Percentiles rank a stretch among this genome's conserved stretches.
These are phyloP conservation scores for Atherinosoma microstoma DNA, from an alignment of 2,797 vertebrate genomes.

Conservation along the genomic window DNA sequence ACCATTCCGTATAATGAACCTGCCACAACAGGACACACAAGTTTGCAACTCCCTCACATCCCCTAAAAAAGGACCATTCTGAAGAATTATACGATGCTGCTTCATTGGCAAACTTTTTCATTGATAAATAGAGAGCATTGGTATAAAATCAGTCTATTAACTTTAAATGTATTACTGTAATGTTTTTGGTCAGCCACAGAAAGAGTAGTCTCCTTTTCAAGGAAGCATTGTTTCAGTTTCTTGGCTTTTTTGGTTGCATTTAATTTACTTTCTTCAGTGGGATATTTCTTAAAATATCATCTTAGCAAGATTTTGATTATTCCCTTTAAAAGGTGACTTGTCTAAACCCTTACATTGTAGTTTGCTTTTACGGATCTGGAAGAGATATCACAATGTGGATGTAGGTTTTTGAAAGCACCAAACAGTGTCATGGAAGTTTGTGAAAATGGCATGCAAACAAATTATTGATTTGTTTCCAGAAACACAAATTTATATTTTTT, in stretches of 20 bases:
- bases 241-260: neutral
- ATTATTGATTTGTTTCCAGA: neutral
- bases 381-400: too few species aligned
- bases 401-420: too few species aligned
- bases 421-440: neutral
- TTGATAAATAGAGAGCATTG: neutral
- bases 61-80: neutral
- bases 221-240: too few species aligned
- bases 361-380: too few species aligned
- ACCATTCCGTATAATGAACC: conserved; percentile 54
- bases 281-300: neutral
- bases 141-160: neutral
- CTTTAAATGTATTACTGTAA: neutral
- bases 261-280: neutral
- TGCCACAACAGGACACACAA: conserved; percentile 27
- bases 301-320: too few species aligned
- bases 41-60: neutral
- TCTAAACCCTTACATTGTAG: too few species aligned
- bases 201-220: too few species aligned
- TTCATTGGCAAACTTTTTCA: neutral
- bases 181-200: neutral
- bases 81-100: neutral
- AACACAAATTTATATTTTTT: too few species aligned
- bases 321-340: too few species aligned
- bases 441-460: neutral